Evolutionary conservation across 2,888 invertebrate species (phyloP), one percentile per base, ranked within the genome.

Genomic region (Drosophila subsilvestris): DNA sequence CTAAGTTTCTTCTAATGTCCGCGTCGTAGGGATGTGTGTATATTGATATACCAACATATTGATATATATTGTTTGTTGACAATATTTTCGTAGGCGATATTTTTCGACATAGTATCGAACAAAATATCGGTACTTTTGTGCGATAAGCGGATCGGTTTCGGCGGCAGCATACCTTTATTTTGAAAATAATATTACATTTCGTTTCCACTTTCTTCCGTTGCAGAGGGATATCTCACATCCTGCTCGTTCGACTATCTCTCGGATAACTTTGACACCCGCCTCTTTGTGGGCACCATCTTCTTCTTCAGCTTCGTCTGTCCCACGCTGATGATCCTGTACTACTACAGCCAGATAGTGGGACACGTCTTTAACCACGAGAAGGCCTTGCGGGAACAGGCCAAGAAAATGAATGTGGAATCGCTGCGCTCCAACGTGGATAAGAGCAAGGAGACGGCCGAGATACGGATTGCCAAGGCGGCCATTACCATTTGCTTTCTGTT

Each of bases 391-490:
- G 95, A 95, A 74, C 91, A 95, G 94, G 97, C 97, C 0, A 97
- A 97, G 89, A 97, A 97, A 92, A 97, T 97, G 97, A 97, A 97
- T 89, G 96, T 97, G 0, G 97, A 97, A 86, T 97, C 97, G 1
- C 92, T 97, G 44, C 93, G 97, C 53, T 94, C 94, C 18, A 92
- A 86, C 93, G 95, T 71, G 95, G 96, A 92, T 94, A 95, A 90
- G 93, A 94, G 76, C 65, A 91, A 91, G 63, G 89, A 96, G 81
- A 95, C 96, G 1, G 96, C 96, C 0, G 97, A 97, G 91, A 94
- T 97, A 78, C 93, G 96, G 79, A 97, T 97, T 87, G 97, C 97
- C 0, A 97, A 97, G 89, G 96, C 97, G 9, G 97, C 97, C 2
- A 96, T 97, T 53, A 96, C 97, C 0, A 95, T 97, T 49, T 96